These are phyloP conservation scores for Cherax destructor DNA, from an alignment of 1,140 invertebrate genomes.

Conservation along the genomic window DNA sequence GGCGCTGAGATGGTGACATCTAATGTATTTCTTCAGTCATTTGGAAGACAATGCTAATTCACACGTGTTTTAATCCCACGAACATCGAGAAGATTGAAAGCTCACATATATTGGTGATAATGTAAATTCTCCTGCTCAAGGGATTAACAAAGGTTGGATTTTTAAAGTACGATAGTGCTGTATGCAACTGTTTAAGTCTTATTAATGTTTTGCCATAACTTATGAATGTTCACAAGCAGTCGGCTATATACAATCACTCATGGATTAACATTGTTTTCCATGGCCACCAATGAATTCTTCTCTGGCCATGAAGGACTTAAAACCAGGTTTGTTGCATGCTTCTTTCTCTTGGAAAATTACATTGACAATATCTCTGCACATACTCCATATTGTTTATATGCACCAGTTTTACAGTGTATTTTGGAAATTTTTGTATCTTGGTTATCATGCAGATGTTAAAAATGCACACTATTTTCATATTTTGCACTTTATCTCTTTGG, in stretches of 20 bases:
- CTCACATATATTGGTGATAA: not conserved
- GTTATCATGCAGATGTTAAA: not conserved
- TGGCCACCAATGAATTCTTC: constrained; percentile 7
- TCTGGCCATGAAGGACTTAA: constrained; percentile 14
- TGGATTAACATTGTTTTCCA: constrained; percentile 11
- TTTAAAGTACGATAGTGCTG: not conserved
- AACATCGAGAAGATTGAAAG: not conserved
- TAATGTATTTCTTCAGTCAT: constrained; percentile 5
- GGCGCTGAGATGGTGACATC: constrained; percentile 37
- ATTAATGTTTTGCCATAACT: not conserved
- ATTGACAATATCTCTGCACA: not conserved
- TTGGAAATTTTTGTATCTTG: not conserved
- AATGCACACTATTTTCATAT: too few species aligned
- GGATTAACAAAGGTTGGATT: not conserved
- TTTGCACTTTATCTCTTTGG: too few species aligned
- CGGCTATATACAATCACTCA: not conserved
- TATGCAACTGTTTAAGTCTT: not conserved
- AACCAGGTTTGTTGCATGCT: constrained; percentile 33
- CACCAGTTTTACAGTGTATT: not conserved
- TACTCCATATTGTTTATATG: too few species aligned
- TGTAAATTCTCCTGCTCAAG: not conserved
- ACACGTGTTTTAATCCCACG: not conserved
- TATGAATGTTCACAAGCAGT: not conserved
- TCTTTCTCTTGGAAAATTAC: not conserved
- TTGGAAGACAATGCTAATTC: constrained; percentile 17